These are phyloP conservation scores for Pseudococcus longispinus DNA, from an alignment of 2,888 invertebrate species.

Conservation along the genomic window DNA sequence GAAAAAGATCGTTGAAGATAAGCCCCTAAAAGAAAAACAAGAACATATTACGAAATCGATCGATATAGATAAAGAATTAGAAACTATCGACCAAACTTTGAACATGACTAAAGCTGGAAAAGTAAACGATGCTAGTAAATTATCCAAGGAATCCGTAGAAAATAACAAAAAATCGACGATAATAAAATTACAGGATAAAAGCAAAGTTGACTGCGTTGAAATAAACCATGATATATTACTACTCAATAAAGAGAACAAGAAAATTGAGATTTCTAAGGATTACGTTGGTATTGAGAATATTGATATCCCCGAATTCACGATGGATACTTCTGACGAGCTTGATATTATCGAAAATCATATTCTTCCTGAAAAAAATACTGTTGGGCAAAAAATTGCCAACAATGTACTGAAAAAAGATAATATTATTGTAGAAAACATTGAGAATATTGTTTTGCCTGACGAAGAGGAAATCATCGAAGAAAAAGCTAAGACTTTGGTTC, in stretches of 20 bases:
- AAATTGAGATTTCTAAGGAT: not conserved
- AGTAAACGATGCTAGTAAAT: not conserved
- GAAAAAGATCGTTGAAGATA: conserved; percentile 47
- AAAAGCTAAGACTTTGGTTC: not conserved
- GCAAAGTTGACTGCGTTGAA: not conserved
- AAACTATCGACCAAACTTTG: not conserved
- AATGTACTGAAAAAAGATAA: not conserved
- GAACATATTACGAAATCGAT: conserved; percentile 11
- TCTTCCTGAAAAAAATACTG: not conserved
- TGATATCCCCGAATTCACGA: not conserved
- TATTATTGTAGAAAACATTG: not conserved
- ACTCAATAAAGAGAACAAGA: not conserved
- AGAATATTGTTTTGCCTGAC: not conserved
- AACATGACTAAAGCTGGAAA: not conserved
- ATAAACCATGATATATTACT: not conserved
- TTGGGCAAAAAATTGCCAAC: not conserved
- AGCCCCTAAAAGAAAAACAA: not conserved
- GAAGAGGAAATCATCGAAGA: not conserved
- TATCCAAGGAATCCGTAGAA: not conserved
- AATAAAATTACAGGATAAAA: not conserved
- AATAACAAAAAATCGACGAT: not conserved
- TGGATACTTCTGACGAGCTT: not conserved
- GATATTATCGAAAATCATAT: not conserved
- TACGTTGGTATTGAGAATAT: conserved; percentile 11
- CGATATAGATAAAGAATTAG: not conserved